Percentiles rank a stretch among this genome's conserved stretches.
Evolutionary conservation across 2,797 vertebrate genomes (phyloP).

Genomic region (Linurgus olivaceus): DNA sequence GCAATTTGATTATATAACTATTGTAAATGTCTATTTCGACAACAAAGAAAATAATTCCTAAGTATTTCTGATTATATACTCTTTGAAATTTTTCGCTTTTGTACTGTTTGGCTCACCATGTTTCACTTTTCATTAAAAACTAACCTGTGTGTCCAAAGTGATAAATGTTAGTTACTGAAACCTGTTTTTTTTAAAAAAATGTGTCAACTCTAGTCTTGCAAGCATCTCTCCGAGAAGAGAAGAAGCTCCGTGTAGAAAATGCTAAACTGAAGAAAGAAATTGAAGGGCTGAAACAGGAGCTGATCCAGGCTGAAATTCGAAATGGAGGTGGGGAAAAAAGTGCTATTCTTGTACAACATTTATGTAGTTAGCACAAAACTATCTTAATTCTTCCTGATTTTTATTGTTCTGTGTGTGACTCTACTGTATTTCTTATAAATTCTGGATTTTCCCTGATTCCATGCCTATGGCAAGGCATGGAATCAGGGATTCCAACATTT

Average conservation of each 20-base stretch:
- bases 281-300: conserved; percentile 88
- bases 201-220: conserved; percentile 81
- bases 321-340: conserved; percentile 82
- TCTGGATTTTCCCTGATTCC: neutral
- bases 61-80: neutral
- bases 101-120: neutral
- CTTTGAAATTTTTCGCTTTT: neutral
- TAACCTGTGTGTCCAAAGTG: neutral
- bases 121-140: neutral
- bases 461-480: neutral
- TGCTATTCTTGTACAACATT: neutral
- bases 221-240: conserved; percentile 91
- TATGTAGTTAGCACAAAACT: neutral
- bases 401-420: neutral
- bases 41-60: neutral
- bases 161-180: neutral
- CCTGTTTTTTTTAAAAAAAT: neutral
- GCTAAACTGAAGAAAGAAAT: conserved; percentile 94
- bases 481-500: neutral
- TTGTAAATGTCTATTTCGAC: neutral
- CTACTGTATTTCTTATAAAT: neutral
- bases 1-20: neutral
- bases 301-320: conserved; percentile 89
- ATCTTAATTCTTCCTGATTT: neutral
- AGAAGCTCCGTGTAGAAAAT: conserved; percentile 96